These are phyloP conservation scores for Crepidodera aurea DNA, from an alignment of 2,888 invertebrate species.

Conservation along the genomic window DNA sequence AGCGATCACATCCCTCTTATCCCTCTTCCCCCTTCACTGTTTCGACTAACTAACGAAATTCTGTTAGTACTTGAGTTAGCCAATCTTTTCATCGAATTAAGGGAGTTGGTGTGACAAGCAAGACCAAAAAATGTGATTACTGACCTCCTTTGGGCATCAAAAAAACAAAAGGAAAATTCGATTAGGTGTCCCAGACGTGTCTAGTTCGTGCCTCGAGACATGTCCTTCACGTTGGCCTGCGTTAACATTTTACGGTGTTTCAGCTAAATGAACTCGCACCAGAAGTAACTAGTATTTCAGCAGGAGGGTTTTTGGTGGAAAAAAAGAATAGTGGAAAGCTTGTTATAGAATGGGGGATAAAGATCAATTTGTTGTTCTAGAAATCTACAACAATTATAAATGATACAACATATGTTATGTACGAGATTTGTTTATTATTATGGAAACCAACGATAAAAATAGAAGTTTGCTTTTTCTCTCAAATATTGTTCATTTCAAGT, in stretches of 20 bases:
- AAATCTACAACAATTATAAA: too few species aligned
- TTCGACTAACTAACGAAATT: constrained; percentile 46
- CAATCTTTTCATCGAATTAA: constrained; percentile 53
- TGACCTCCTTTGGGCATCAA: constrained; percentile 56
- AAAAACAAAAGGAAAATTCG: constrained; percentile 47
- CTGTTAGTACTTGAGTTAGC: constrained; percentile 48
- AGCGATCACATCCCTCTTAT: too few species aligned
- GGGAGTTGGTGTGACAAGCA: constrained; percentile 54
- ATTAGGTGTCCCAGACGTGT: constrained; percentile 39
- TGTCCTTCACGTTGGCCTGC: constrained; percentile 21
- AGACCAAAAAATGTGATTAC: constrained; percentile 57
- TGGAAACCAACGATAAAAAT: too few species aligned
- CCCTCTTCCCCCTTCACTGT: neutral
- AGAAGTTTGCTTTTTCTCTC: too few species aligned
- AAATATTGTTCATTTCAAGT: too few species aligned
- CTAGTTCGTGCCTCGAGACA: constrained; percentile 26
- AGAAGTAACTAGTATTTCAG: neutral
- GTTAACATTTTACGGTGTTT: constrained; percentile 3
- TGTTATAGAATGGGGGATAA: neutral
- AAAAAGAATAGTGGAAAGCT: neutral
- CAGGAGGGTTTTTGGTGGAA: neutral
- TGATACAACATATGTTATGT: too few species aligned
- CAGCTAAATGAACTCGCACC: neutral
- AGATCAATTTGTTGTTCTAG: too few species aligned
- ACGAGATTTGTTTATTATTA: too few species aligned